Evolutionary conservation across 2,888 invertebrate genomes (phyloP), one percentile per base, ranked within the genome.

Genomic region (Caenorhabditis sp.): DNA sequence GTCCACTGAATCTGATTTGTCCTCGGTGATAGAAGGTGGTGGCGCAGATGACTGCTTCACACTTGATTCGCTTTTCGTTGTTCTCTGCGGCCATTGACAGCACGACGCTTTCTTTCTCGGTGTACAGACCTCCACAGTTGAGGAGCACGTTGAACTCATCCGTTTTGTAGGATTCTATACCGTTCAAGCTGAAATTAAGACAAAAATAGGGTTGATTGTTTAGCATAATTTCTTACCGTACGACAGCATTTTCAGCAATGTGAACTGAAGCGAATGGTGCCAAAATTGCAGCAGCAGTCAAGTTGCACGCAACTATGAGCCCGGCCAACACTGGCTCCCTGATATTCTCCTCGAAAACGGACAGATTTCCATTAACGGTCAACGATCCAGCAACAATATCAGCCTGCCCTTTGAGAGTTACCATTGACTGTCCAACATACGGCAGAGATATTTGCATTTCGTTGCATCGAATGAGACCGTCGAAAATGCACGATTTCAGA

Each of bases 31-130:
- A 48, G 39, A 77, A 83, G 1, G 70, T 76, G 13, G 78, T 77
- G 11, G 82, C 79, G 62, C 80, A 79, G 26, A 83, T 78, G n/a
- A 83, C 70, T 2, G 77, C 81, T 35, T 83, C 83, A 17, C 73
- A 63, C 32, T 61, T 70, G 26, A 59, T 53, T 4, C 59, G 61
- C 13, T 53, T 39, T 48, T 55, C 35, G 35, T 3, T 75, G 8
- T 24, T 65, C 27, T 65, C 53, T 27, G 48, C 48, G 11, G 74
- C 65, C 79, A 82, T 59, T 0, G 82, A 79, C 0, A 79, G 9
- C n/a, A 81, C 32, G 0, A 63, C 30, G 11, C 75, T 70, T 9
- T 74, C 72, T 30, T 73, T 79, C 13, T 48, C 55, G 8, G 79
- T 83, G 48, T 70, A 45, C 0, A 83, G 68, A 2, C 82, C 80